Evolutionary conservation across 1,140 invertebrate genomes (phyloP), one percentile per base, ranked within the genome.

Genomic region (Leptinotarsa undecemlineata): DNA sequence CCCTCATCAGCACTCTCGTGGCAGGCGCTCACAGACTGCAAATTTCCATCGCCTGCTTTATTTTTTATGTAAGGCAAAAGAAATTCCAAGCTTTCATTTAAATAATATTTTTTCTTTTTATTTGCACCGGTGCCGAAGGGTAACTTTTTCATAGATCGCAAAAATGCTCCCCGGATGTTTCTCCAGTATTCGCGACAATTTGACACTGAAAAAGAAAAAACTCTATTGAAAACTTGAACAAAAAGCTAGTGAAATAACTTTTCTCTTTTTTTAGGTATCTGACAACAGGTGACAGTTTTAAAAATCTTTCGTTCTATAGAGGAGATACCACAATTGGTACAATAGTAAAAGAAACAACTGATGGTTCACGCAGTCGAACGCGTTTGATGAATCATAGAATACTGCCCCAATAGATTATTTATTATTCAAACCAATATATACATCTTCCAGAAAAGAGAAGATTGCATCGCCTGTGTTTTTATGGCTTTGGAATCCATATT

Each of bases 181-280:
- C 72, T 68, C 72, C 72, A 74, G 14, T 66, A 48, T 68, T 69
- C 26, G 17, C 72, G 72, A 62, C 72, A 74, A 48, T 74, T 74
- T 20, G 66, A 26, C 15, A 33, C 66, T 74, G 48, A 14, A 69
- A 14, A 74, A 74, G 51, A 74, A 73, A 71, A 71, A 11, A 20
- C 26, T 19, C n/a, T 17, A 20, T 71, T 57, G 1, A 57, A 14
- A 57, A 13, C 51, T 17, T n/a, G 51, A 57, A 17, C 15, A 57
- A 57, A 33, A 33, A 6, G 3, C 5, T 15, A 57, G 15, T 57
- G n/a, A 57, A 57, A 57, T 57, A 17, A 14, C 33, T 42, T 42
- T 42, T 42, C 6, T 33, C 33, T 33, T 33, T 64, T 64, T 64
- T 64, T 26, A 64, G 19, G 23, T 23, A 64, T 64, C 15, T 64